Conservation (phyloP, 2,888 invertebrate species). For the Acronicta aceris region DNA sequence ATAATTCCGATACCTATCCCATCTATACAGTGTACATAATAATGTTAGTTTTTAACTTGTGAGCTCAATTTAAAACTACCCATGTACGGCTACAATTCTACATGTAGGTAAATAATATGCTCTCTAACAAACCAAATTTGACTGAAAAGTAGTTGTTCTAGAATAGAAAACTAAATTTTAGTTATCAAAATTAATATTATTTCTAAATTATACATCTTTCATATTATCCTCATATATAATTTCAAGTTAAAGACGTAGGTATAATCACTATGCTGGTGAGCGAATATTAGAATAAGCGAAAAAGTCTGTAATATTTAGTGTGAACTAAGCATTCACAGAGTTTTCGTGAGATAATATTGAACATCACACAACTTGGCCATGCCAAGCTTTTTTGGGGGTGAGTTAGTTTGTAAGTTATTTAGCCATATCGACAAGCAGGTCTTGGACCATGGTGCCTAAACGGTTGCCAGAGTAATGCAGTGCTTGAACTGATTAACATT, state of each 20-base stretch:
- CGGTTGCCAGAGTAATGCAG: constrained; percentile 2
- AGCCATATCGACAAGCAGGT: neutral
- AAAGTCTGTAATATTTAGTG: constrained; percentile 48
- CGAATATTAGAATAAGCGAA: constrained; percentile 4
- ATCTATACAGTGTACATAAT: too few species aligned
- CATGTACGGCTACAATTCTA: too few species aligned
- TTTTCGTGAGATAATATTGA: constrained; percentile 7
- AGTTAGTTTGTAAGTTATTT: constrained; percentile 1
- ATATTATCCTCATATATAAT: too few species aligned
- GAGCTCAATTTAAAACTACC: too few species aligned
- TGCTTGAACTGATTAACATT: constrained; percentile 35
- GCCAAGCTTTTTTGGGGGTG: constrained; percentile 22
- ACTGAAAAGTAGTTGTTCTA: neutral
- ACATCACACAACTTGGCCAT: constrained; percentile 42
- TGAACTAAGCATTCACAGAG: constrained; percentile 50
- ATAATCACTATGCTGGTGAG: neutral
- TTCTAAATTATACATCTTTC: neutral
- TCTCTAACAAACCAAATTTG: neutral
- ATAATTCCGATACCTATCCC: too few species aligned
- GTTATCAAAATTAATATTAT: neutral
- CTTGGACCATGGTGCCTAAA: neutral
- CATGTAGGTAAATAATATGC: too few species aligned
- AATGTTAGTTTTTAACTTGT: too few species aligned
- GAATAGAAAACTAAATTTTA: neutral
- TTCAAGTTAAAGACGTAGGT: too few species aligned